These are phyloP conservation scores for Catocala sponsa DNA, from an alignment of 2,888 invertebrate genomes.

Conservation along the genomic window DNA sequence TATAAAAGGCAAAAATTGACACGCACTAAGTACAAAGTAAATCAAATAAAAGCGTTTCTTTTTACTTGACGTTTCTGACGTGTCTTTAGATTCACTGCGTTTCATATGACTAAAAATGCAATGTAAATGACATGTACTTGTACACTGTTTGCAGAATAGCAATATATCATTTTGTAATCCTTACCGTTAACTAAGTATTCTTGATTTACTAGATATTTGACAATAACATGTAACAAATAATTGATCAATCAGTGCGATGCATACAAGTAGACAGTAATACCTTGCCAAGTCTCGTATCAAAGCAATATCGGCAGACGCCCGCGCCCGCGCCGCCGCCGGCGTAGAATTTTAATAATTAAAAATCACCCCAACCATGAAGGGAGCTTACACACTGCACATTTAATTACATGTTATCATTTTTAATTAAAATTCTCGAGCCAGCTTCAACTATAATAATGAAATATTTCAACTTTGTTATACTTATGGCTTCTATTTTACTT, in stretches of 20 bases:
- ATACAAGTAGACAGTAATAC: constrained; percentile 48
- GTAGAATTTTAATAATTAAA: constrained; percentile 87
- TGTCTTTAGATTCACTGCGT: no score
- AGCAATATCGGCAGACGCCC: constrained; percentile 76
- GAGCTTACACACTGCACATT: constrained; percentile 72
- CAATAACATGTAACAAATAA: constrained; percentile 30
- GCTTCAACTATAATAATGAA: constrained; percentile 65
- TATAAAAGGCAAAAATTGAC: no score
- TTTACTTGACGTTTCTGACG: no score
- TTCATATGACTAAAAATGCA: no score
- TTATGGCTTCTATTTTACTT: constrained; percentile 11
- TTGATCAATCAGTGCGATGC: constrained; percentile 26
- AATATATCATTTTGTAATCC: no score
- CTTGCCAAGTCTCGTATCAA: constrained; percentile 69
- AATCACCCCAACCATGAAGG: constrained; percentile 80
- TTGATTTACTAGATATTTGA: constrained; percentile 19
- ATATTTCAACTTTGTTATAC: constrained; percentile 51
- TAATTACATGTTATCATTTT: constrained; percentile 80
- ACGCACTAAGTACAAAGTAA: no score
- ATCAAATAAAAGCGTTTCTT: no score
- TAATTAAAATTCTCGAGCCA: constrained; percentile 75
- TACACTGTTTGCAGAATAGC: background rate
- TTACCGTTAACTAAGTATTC: constrained; percentile 11
- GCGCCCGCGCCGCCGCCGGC: constrained; percentile 69
- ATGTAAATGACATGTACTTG: background rate